phyloP scores from a whole-genome alignment of 92 coral and sea anemone species.

The Palythoa caribaeorum region DNA sequence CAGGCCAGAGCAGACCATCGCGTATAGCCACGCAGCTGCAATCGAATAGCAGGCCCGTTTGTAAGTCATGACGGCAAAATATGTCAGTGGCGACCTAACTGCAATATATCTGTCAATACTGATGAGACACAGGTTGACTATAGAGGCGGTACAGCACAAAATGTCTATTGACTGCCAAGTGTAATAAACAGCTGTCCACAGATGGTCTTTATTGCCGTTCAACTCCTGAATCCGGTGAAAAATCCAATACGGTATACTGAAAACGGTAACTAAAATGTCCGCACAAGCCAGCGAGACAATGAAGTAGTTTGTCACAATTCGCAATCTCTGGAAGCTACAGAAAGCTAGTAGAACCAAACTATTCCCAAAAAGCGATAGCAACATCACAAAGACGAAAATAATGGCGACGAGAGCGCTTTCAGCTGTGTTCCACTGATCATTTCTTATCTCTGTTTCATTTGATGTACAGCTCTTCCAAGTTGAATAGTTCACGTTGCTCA shows the following conservation, averaged over 20 bases:
- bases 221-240: slow-evolving; percentile 39
- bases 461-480: slow-evolving; percentile 11
- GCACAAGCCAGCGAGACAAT: slow-evolving; percentile 84
- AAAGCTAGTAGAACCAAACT: slow-evolving; percentile 76
- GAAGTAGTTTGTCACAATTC: slow-evolving; percentile 85
- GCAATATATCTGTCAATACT: slow-evolving; percentile 82
- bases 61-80: slow-evolving; percentile 72
- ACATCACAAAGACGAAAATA: slow-evolving; percentile 59
- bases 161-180: slow-evolving; percentile 84
- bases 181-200: slow-evolving; percentile 58
- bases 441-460: background rate
- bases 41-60: slow-evolving; percentile 71
- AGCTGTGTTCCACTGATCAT: background rate
- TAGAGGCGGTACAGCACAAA: slow-evolving; percentile 85
- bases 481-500: background rate
- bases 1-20: slow-evolving; percentile 70
- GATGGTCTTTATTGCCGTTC: slow-evolving; percentile 11
- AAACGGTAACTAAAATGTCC: slow-evolving; percentile 70
- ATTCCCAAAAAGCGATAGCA: slow-evolving; percentile 78
- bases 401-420: slow-evolving; percentile 7
- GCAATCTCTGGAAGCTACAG: slow-evolving; percentile 69
- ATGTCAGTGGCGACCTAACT: slow-evolving; percentile 77
- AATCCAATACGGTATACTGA: slow-evolving; percentile 82
- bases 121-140: slow-evolving; percentile 78
- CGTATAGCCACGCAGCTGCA: slow-evolving; percentile 76